Conservation (phyloP, 2,113 vertebrate genomes). For the Delphinapterus leucas region DNA sequence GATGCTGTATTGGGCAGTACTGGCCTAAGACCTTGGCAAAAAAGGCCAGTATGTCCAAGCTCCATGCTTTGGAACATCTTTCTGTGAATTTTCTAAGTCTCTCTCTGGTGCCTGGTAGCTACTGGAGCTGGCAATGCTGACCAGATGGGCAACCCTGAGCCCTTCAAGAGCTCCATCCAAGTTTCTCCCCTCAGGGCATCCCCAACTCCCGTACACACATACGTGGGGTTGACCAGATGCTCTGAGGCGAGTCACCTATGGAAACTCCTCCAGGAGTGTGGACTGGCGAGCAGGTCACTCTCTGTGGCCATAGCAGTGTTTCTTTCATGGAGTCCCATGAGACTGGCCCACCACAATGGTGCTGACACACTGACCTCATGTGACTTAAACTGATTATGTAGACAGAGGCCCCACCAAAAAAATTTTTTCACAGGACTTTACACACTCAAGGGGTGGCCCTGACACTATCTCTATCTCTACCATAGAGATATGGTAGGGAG, state of each 20-base stretch:
- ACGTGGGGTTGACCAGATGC: background rate
- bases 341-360: background rate
- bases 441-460: background rate
- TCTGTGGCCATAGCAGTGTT: background rate
- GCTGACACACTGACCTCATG: background rate
- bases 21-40: background rate
- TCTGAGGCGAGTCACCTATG: background rate
- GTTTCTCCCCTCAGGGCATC: background rate
- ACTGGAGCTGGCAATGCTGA: background rate
- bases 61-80: background rate
- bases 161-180: background rate
- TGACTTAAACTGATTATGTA: background rate
- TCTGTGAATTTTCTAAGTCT: background rate
- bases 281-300: background rate
- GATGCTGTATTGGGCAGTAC: rapidly evolving
- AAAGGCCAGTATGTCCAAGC: too few species aligned
- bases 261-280: background rate
- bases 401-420: background rate
- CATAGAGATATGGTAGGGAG: background rate
- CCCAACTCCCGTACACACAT: too few species aligned
- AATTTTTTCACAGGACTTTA: background rate
- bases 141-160: background rate
- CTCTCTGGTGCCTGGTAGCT: background rate
- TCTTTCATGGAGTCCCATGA: background rate
- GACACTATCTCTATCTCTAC: background rate